Evolutionary conservation across 2,888 invertebrate genomes (phyloP), one percentile per base, ranked within the genome.

Genomic region (Dolomedes plantarius): DNA sequence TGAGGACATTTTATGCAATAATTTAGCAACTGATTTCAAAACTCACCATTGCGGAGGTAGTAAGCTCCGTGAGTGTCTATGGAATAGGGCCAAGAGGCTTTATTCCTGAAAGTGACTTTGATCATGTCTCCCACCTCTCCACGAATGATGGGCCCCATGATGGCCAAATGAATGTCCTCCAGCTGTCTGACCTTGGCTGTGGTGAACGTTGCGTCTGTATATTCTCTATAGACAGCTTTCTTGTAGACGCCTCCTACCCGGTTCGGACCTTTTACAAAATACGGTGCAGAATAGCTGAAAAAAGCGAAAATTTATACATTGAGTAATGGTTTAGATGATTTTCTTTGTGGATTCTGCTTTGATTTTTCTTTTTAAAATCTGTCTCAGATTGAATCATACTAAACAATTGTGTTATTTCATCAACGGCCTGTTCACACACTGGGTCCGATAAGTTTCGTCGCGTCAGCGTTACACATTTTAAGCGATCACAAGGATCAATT

Each of bases 121-220:
- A 88, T 78, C 6, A 86, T 87, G 67, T 91, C 90, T 0, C 90
- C 90, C 13, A 90, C 89, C 80, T 90, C 90, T 23, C 89, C 90
- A 64, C 88, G 87, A 2, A 91, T 89, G 13, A 89, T 89, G 0
- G 91, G 90, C 0, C 91, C 91, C 50, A 89, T 62, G 1, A 88
- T 36, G 31, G 87, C 89, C 23, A 88, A 46, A 65, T 83, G 87
- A 0, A 79, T 62, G 3, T 87, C 87, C 7, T 87, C 83, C 6
- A 46, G 27, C 2, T 65, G 50, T 23, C 87, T 31, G 1, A 19
- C 11, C 23, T 87, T 88, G 31, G 46, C 65, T 5, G n/a, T 27
- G 0, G 72, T 88, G 74, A 88, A 89, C 7, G 87, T 82, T 1
- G 73, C 87, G 36, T 89, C 88, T 2, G 88, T 88, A 65, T 88